Evolutionary conservation across 2,797 vertebrate genomes (phyloP), one percentile per base, ranked within the genome.

Genomic region (Nyctibius grandis): DNA sequence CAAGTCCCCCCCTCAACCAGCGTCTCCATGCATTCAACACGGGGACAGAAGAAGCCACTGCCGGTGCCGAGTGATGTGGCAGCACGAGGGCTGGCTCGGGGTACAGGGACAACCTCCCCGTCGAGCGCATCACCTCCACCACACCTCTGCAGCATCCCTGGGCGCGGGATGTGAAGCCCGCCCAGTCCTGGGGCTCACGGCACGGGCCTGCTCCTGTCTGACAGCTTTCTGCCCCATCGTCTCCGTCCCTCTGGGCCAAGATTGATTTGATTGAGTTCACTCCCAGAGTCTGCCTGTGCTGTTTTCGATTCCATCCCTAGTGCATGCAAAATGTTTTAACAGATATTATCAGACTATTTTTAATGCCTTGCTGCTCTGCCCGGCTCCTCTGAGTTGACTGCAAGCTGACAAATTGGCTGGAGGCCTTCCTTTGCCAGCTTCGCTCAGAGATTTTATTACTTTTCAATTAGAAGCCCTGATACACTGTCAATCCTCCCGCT

Each of bases 351-450:
- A 95, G 96, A 95, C 81, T 95, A 95, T 94, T 91, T 96, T 95
- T 94, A 93, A 96, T 97, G 95, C 96, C 77, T 95, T 95, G 94
- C 95, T 96, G 95, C 94, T 96, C 94, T 97, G 59, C 95, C 93
- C 36, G 2, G 93, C 95, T 98, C 96, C 94, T 95, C 69, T 0
- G 83, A 95, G 96, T 95, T 97, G 96, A 95, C 97, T 98, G 96
- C 91, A 97, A 97, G 96, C 97, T 97, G 98, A 98, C 96, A 97
- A 96, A 96, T 91, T 86, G 95, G 96, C 96, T 96, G n/a, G 94
- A 96, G 96, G 96, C 93, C 84, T 97, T 93, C 81, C 95, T 98
- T 96, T 97, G 96, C 97, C 97, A 98, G 95, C 91, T 97, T 93
- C 69, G 77, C 96, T 97, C 91, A 91, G 95, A 95, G 95, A 95